Evolutionary conservation across 2,113 vertebrate genomes (phyloP).

Genomic region (Maccullochella peelii): DNA sequence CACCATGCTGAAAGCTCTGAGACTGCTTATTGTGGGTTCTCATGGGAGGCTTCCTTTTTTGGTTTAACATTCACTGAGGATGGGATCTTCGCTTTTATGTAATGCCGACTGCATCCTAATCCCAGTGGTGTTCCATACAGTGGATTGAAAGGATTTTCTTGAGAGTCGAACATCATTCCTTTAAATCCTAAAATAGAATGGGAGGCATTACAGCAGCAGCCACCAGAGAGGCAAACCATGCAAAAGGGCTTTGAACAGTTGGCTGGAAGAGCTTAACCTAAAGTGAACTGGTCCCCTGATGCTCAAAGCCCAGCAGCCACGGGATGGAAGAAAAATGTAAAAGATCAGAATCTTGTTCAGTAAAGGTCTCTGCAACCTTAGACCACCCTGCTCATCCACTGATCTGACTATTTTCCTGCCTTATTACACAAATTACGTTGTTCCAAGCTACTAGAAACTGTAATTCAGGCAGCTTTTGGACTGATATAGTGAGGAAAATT

Average conservation of each 20-base stretch:
- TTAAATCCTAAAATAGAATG: constrained; percentile 54
- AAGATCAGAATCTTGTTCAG: constrained; percentile 23
- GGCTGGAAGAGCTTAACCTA: constrained; percentile 66
- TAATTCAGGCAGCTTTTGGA: background rate
- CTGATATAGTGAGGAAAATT: background rate
- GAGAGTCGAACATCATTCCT: constrained; percentile 43
- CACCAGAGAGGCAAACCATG: constrained; percentile 16
- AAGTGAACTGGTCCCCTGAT: constrained; percentile 59
- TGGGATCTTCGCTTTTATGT: constrained; percentile 46
- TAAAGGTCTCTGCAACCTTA: constrained; percentile 30
- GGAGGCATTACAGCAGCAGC: constrained; percentile 32
- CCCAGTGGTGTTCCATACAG: constrained; percentile 26
- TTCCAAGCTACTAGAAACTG: background rate
- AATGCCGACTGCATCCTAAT: constrained; percentile 41
- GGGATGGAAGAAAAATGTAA: constrained; percentile 18
- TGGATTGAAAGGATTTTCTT: constrained; percentile 52
- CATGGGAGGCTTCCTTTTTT: constrained; percentile 32
- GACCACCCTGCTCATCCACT: constrained; percentile 37
- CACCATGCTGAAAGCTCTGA: background rate
- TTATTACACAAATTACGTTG: background rate
- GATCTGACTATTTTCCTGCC: background rate
- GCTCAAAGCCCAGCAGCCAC: constrained; percentile 47
- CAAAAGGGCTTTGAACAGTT: constrained; percentile 64
- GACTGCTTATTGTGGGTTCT: constrained; percentile 27
- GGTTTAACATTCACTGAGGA: constrained; percentile 22